Base-by-base conservation (phyloP, 2,113 vertebrate genomes). In the Serranochromis macrocephalus region DNA sequence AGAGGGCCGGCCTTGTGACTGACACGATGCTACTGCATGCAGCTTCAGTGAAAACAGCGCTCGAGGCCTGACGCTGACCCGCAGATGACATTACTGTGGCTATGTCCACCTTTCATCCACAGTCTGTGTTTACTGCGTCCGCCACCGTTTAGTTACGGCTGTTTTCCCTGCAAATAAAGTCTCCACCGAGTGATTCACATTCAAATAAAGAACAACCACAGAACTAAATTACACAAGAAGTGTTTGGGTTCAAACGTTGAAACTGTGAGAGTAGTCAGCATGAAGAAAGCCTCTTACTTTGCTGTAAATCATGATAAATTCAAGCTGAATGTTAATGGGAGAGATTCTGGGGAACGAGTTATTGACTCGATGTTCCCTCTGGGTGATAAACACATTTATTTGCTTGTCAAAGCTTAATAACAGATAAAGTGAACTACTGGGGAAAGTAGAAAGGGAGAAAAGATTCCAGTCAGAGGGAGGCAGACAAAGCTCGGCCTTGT, bases 401-500 rank as follows among this genome's bases (percentile, higher is more conserved):
- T 75, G 40, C 14, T 47, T 75, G 68, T 75, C 68, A 29, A 3
- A 75, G 42, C 71, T 19, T 75, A 17, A 47, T 7, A 47, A 19
- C 24, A 11, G 3, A 75, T 5, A 49, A 47, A 49, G 9, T 75
- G 24, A 49, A 75, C 2, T 12, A 19, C 42, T 29, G 24, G 6
- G 6, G 24, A 1, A 68, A 73, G 68, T 26, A 17, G 10, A 45
- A 9, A 2, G 14, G 24, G 26, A 31, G 57, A 9, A 58, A 2
- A 17, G 68, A 26, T 7, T 17, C 42, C 14, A 73, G 42, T 19
- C 29, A 13, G 75, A 36, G 29, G 19, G 29, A 79, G 47, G 14
- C 16, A 6, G 78, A 96, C 95, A 96, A 94, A 94, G 95, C 63
- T 71, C 54, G 73, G 91, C 91, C 93, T 95, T 96, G 95, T 96